Conservation (phyloP, 64 coral and sea anemone species). For the Montipora cactus region DNA sequence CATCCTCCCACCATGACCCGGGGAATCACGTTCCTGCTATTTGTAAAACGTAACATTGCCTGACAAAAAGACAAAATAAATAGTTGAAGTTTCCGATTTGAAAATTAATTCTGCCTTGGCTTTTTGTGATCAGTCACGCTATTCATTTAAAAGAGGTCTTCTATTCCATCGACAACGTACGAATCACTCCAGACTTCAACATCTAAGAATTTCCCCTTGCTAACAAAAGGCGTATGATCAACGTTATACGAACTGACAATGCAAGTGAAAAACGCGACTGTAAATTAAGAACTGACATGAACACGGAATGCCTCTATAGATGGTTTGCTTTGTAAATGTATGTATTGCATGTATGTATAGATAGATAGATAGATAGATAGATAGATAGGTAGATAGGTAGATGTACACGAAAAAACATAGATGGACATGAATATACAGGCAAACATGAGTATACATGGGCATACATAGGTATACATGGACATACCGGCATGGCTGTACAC, state of each 20-base stretch:
- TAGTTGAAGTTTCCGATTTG: background rate
- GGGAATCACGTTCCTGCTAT: background rate
- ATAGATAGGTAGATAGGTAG: too few species aligned
- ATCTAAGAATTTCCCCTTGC: background rate
- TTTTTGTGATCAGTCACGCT: background rate
- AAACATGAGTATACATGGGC: too few species aligned
- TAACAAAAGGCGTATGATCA: background rate
- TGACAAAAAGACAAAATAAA: background rate
- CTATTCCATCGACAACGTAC: background rate
- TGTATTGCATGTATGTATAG: too few species aligned
- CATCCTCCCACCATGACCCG: background rate
- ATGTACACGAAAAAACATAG: too few species aligned
- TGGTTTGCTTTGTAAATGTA: too few species aligned
- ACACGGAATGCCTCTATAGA: background rate
- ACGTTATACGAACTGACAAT: background rate
- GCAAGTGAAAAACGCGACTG: background rate
- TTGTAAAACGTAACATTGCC: background rate
- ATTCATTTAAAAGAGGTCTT: background rate
- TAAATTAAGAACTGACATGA: background rate
- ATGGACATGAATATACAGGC: too few species aligned
- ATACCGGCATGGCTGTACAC: too few species aligned
- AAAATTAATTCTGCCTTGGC: background rate
- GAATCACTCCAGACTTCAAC: background rate
- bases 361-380: too few species aligned
- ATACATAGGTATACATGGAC: too few species aligned